phyloP scores from a whole-genome alignment of 2,113 vertebrate species.

The Prunella fulvescens region DNA sequence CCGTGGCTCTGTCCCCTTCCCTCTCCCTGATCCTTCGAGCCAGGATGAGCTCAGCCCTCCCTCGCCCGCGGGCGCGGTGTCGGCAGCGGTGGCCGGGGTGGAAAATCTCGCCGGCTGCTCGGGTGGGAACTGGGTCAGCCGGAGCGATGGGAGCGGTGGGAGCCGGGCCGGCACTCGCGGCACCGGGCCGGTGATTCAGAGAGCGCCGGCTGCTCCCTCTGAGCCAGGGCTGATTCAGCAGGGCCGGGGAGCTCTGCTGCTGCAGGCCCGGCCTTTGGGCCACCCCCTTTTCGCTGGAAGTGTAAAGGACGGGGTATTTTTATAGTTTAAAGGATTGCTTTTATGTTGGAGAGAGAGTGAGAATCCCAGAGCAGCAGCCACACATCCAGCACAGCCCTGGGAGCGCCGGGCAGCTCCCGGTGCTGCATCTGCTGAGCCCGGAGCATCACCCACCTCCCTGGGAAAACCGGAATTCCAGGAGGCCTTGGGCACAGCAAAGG shows the following conservation, averaged over 20 bases:
- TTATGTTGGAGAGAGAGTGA: background rate
- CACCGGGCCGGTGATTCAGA: background rate
- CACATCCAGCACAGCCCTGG: rapidly evolving
- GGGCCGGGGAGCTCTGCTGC: background rate
- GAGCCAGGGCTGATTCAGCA: constrained; percentile 34
- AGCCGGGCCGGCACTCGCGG: background rate
- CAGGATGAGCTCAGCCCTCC: background rate
- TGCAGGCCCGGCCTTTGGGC: background rate
- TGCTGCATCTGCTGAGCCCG: rapidly evolving
- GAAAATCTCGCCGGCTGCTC: background rate
- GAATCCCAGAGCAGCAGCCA: background rate
- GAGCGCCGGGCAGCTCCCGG: rapidly evolving
- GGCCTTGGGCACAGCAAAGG: background rate
- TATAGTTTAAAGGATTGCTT: background rate
- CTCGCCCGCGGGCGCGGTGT: background rate
- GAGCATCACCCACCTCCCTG: background rate
- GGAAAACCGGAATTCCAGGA: background rate
- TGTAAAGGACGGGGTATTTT: background rate
- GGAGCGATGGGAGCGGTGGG: background rate
- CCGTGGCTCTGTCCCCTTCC: background rate
- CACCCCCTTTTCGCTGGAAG: background rate
- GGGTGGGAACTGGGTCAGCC: background rate
- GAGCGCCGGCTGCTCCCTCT: background rate
- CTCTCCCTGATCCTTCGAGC: background rate
- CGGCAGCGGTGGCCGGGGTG: background rate